These are phyloP conservation scores for Megatriorchis doriae DNA, from an alignment of 2,113 vertebrate species.

Conservation along the genomic window DNA sequence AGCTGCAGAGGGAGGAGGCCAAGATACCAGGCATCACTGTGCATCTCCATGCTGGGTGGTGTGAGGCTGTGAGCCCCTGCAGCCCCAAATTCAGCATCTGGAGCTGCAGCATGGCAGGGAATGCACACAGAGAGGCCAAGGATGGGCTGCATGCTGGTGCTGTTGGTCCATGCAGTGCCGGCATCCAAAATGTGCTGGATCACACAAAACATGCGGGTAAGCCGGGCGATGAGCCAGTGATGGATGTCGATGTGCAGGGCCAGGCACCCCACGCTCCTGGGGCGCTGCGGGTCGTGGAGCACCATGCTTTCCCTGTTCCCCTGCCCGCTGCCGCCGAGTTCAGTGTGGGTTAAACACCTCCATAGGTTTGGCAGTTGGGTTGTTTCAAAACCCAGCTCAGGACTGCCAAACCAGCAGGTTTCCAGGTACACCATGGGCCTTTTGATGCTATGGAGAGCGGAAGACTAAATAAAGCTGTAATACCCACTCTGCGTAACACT, in stretches of 20 bases:
- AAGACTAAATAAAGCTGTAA: neutral
- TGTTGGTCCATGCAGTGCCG: neutral
- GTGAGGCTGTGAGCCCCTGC: rapidly evolving
- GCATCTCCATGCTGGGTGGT: neutral
- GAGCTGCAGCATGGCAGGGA: neutral
- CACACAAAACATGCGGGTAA: rapidly evolving
- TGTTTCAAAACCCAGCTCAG: neutral
- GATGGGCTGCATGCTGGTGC: neutral
- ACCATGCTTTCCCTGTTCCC: neutral
- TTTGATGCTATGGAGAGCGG: neutral
- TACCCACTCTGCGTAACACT: neutral
- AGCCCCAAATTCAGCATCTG: neutral
- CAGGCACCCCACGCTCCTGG: neutral
- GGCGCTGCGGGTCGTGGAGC: neutral
- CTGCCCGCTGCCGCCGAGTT: rapidly evolving
- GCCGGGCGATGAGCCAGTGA: rapidly evolving
- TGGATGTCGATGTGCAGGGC: neutral
- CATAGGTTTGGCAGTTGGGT: neutral
- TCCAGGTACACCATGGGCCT: neutral
- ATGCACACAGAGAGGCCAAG: rapidly evolving
- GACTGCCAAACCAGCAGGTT: slow-evolving; percentile 3
- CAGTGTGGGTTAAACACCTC: neutral
- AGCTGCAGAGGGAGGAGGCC: neutral
- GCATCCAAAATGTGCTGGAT: rapidly evolving
- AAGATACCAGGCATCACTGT: neutral